A percentile compares a stretch with the other conserved stretches of the same genome.
phyloP scores from a whole-genome alignment of 2,888 invertebrate genomes.

The Andrena camellia region DNA sequence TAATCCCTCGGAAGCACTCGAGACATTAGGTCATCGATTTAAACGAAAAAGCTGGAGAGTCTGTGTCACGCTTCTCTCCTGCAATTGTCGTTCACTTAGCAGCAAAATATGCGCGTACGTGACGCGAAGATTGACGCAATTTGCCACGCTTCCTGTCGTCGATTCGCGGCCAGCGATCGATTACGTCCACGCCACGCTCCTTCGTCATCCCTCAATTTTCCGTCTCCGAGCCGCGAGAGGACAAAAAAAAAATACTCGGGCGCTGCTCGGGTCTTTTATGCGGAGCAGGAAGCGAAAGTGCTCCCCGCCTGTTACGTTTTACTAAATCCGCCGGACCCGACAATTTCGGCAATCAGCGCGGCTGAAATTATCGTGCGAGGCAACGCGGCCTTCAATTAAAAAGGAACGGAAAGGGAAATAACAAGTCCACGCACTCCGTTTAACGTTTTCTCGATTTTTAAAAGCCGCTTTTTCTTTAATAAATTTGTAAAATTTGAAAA shows the following conservation, averaged over 20 bases:
- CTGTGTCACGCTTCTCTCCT: not conserved
- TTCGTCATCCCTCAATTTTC: not conserved
- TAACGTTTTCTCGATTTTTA: no score
- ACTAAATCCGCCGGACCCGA: slow-evolving; percentile 17
- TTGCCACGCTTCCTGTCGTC: not conserved
- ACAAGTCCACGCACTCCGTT: not conserved
- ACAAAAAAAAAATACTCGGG: not conserved
- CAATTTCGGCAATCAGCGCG: slow-evolving; percentile 9
- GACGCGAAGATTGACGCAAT: not conserved
- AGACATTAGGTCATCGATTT: not conserved
- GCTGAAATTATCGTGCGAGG: not conserved
- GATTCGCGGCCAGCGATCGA: not conserved
- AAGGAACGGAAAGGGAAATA: not conserved
- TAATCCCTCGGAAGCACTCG: not conserved
- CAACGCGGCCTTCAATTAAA: not conserved
- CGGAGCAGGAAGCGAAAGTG: slow-evolving; percentile 53
- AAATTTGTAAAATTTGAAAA: no score
- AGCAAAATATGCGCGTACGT: not conserved
- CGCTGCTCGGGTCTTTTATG: slow-evolving; percentile 15
- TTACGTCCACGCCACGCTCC: not conserved
- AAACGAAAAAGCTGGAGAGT: no score
- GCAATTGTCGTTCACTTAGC: no score
- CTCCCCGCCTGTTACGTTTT: slow-evolving; percentile 31
- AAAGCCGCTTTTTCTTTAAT: no score
- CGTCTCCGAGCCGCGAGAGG: not conserved